A percentile compares a stretch with the other conserved stretches of the same genome.
Evolutionary conservation across 2,888 invertebrate species (phyloP).

Genomic region (Lamproptera curius): DNA sequence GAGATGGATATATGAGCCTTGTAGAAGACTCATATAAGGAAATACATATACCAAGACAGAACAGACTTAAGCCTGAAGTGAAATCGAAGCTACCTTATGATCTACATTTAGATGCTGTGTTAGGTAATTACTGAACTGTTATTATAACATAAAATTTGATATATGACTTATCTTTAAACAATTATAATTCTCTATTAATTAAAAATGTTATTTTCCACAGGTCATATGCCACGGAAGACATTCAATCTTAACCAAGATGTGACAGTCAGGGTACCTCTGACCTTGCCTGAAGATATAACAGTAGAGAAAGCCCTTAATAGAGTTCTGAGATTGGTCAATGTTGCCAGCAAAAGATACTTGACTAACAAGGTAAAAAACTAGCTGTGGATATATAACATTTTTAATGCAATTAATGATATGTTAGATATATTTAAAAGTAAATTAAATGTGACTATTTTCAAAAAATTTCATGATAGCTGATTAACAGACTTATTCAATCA

Average conservation of each 20-base stretch:
- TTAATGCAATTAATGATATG: neutral
- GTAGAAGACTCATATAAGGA: conserved; percentile 79
- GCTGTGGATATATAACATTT: neutral
- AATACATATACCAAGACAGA: conserved; percentile 49
- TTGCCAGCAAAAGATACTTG: conserved; percentile 95
- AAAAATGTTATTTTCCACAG: conserved; percentile 45
- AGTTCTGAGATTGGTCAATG: conserved; percentile 92
- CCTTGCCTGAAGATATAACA: conserved; percentile 75
- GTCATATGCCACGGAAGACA: conserved; percentile 75
- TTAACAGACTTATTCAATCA: no score
- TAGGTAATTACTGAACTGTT: conserved; percentile 76
- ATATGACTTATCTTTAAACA: no score
- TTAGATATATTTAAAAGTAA: no score
- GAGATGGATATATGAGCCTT: conserved; percentile 86
- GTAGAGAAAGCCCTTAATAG: conserved; percentile 84
- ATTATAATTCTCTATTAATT: neutral
- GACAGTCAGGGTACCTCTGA: conserved; percentile 67
- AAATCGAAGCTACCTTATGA: conserved; percentile 85
- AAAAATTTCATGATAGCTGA: no score
- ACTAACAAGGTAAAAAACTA: conserved; percentile 87
- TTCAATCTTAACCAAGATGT: conserved; percentile 79
- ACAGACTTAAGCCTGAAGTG: conserved; percentile 55
- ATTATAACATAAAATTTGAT: neutral
- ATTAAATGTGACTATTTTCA: no score
- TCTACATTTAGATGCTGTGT: conserved; percentile 91